Conservation (phyloP, 2,113 vertebrate genomes). For the Pomatorhinus ruficollis region DNA sequence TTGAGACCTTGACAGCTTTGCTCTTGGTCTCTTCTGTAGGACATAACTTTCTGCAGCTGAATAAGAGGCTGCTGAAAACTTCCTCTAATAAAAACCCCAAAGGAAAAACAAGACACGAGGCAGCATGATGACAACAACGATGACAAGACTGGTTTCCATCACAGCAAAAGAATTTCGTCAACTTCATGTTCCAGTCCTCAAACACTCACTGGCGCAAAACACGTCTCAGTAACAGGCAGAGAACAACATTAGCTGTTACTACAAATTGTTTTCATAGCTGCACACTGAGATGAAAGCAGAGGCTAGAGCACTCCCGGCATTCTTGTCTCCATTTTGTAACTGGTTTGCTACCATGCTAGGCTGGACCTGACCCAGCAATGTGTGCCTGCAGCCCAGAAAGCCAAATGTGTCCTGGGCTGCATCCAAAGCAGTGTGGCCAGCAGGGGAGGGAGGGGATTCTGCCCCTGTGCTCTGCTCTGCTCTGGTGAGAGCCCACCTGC, state of each 20-base stretch:
- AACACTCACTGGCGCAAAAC: neutral
- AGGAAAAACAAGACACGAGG: neutral
- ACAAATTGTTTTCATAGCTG: neutral
- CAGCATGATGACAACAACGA: neutral
- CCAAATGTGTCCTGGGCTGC: accelerated
- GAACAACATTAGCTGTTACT: neutral
- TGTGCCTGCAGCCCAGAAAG: neutral
- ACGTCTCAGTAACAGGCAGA: neutral
- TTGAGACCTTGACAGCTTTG: neutral
- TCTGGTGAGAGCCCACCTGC: neutral
- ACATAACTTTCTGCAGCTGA: neutral
- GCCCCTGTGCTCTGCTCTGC: neutral
- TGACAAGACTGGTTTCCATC: neutral
- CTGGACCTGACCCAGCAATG: neutral
- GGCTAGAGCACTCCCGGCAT: neutral
- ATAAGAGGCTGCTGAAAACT: neutral
- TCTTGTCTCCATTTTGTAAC: neutral
- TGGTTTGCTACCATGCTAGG: neutral
- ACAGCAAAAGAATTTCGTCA: neutral
- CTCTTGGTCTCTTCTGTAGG: neutral
- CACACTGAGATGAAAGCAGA: neutral
- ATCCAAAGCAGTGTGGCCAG: accelerated
- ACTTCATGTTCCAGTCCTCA: neutral
- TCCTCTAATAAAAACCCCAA: neutral
- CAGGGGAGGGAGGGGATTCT: neutral